phyloP scores from a whole-genome alignment of 2,888 invertebrate genomes.

The Nomada flava region DNA sequence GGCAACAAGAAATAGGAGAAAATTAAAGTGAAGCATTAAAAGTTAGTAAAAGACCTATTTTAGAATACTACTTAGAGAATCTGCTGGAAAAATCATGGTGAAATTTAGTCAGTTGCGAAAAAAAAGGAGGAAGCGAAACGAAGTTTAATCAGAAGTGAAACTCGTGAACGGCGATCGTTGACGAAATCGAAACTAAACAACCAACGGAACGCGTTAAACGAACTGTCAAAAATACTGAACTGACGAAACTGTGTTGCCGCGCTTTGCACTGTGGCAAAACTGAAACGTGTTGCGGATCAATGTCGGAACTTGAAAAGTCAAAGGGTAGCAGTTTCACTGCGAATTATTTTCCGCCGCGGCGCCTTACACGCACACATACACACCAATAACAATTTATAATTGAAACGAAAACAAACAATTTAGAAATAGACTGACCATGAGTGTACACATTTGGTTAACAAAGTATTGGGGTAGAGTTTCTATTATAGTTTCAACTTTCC shows the following conservation, averaged over 20 bases:
- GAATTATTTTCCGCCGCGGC: neutral
- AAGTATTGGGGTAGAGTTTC: too few species aligned
- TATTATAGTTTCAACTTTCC: too few species aligned
- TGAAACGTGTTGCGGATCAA: slow-evolving; percentile 26
- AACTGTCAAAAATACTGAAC: slow-evolving; percentile 33
- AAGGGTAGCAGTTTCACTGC: neutral
- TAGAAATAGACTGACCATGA: neutral
- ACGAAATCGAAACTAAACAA: slow-evolving; percentile 27
- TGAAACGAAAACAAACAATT: neutral
- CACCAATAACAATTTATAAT: neutral
- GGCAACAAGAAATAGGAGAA: too few species aligned
- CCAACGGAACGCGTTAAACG: slow-evolving; percentile 25
- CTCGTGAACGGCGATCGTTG: slow-evolving; percentile 21
- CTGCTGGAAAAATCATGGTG: too few species aligned
- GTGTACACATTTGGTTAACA: too few species aligned
- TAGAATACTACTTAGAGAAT: too few species aligned
- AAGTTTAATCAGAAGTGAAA: slow-evolving; percentile 29
- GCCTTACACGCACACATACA: neutral
- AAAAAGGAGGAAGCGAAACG: neutral
- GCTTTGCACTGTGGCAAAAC: slow-evolving; percentile 9
- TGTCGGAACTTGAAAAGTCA: slow-evolving; percentile 2
- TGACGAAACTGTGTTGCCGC: slow-evolving; percentile 15
- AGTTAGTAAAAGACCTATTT: too few species aligned
- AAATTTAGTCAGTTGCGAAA: neutral
- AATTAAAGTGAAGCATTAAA: too few species aligned